Evolutionary conservation across 2,113 vertebrate species (phyloP).

Genomic region (Corythoichthys intestinalis): DNA sequence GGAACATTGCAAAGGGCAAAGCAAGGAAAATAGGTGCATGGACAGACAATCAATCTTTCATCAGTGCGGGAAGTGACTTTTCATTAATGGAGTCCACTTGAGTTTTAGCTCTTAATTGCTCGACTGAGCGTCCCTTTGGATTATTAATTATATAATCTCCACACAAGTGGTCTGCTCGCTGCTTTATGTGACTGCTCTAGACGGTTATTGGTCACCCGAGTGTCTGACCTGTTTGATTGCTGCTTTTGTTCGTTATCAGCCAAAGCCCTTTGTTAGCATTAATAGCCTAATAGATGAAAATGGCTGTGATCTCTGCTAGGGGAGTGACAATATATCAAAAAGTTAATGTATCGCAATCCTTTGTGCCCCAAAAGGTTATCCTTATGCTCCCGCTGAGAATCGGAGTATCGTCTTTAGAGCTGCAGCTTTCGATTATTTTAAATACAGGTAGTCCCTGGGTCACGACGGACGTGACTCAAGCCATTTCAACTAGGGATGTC

Average conservation of each 20-base stretch:
- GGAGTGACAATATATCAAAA: too few relatives aligned
- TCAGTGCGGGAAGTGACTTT: conserved; percentile 47
- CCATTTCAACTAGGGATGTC: too few relatives aligned
- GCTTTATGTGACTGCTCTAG: conserved; percentile 20
- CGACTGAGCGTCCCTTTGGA: conserved; percentile 46
- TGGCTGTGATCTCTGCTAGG: background rate
- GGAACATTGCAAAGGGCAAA: conserved; percentile 44
- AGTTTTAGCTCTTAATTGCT: conserved; percentile 53
- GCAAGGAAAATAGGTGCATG: conserved; percentile 25
- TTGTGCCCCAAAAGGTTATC: too few relatives aligned
- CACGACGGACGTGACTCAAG: too few relatives aligned
- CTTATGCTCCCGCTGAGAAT: too few relatives aligned
- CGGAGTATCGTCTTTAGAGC: too few relatives aligned
- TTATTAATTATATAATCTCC: conserved; percentile 51
- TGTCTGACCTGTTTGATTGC: conserved; percentile 1
- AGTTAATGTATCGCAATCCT: too few relatives aligned
- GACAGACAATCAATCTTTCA: conserved; percentile 54
- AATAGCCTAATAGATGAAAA: conserved; percentile 16
- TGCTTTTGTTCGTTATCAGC: conserved; percentile 1
- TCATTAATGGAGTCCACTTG: conserved; percentile 56
- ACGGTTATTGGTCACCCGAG: conserved; percentile 9
- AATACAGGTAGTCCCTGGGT: too few relatives aligned
- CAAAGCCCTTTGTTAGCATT: background rate
- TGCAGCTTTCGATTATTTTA: too few relatives aligned
- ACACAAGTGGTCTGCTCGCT: conserved; percentile 7